These are phyloP conservation scores for Perognathus longimembris DNA, from an alignment of 2,113 vertebrate species.

Conservation along the genomic window DNA sequence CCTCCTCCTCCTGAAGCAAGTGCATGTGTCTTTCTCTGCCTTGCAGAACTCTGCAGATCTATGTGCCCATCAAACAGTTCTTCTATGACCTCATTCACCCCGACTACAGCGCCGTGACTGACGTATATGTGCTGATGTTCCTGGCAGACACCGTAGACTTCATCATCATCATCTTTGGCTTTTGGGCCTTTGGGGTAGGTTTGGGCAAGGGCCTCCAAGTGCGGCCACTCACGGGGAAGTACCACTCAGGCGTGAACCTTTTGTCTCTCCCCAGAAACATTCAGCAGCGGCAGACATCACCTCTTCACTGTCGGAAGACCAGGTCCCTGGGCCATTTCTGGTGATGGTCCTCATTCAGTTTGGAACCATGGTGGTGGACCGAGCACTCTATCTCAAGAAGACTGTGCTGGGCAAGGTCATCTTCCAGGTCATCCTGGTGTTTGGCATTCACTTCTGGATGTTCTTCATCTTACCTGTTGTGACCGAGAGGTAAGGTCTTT, in stretches of 20 bases:
- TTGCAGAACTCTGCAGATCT: constrained; percentile 93
- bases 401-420: constrained; percentile 97
- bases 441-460: constrained; percentile 99
- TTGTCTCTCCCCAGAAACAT: constrained; percentile 92
- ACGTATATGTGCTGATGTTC: constrained; percentile 99
- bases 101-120: constrained; percentile 98
- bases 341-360: constrained; percentile 99
- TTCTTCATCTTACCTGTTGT: constrained; percentile 97
- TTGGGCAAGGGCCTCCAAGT: not conserved
- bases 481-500: constrained; percentile 92
- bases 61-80: constrained; percentile 95
- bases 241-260: not conserved
- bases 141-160: constrained; percentile 98
- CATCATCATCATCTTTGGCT: constrained; percentile 98
- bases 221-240: not conserved
- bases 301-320: constrained; percentile 97
- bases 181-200: constrained; percentile 98
- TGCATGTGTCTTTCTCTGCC: not conserved
- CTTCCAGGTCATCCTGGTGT: constrained; percentile 98
- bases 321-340: constrained; percentile 96
- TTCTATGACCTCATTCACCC: constrained; percentile 98
- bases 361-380: constrained; percentile 98
- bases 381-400: constrained; percentile 97
- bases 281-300: constrained; percentile 97
- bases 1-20: not conserved